Evolutionary conservation across 1,140 invertebrate species (phyloP).

Genomic region (Pseudomyrmex sp.): DNA sequence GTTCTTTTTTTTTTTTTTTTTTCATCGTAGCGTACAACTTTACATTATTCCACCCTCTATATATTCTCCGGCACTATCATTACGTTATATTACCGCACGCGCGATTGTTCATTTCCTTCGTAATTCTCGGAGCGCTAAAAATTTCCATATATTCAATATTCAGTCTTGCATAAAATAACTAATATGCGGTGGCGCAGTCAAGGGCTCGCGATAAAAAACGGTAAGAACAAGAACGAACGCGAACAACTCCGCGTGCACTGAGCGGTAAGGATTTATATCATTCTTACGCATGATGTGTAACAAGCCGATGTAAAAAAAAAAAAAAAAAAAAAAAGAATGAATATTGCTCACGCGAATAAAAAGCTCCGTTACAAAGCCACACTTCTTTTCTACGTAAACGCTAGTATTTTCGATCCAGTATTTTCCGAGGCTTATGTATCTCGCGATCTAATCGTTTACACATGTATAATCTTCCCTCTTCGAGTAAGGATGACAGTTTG

Average conservation of each 20-base stretch:
- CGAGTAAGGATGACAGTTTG: conserved; percentile 32
- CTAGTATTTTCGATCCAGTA: no score
- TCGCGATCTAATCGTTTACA: not conserved
- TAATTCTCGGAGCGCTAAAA: not conserved
- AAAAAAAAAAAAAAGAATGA: not conserved
- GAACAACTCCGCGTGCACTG: not conserved
- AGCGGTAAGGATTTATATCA: not conserved
- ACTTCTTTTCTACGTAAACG: no score
- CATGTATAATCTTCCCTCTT: not conserved
- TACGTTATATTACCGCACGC: conserved; percentile 10
- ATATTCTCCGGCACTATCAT: conserved; percentile 4
- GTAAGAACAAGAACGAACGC: not conserved
- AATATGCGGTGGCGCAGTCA: not conserved
- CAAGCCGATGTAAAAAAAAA: not conserved
- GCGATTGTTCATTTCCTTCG: conserved; percentile 26
- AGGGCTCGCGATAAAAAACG: not conserved
- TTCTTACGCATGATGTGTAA: not conserved
- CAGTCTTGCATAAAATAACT: conserved; percentile 35
- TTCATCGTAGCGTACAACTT: conserved; percentile 16
- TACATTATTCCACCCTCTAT: not conserved
- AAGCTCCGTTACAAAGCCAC: no score
- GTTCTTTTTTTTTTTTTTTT: not conserved
- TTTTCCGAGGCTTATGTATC: not conserved
- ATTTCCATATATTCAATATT: conserved; percentile 52
- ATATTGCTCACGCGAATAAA: not conserved